phyloP scores from a whole-genome alignment of 2,113 vertebrate genomes.

The Pogona vitticeps region DNA sequence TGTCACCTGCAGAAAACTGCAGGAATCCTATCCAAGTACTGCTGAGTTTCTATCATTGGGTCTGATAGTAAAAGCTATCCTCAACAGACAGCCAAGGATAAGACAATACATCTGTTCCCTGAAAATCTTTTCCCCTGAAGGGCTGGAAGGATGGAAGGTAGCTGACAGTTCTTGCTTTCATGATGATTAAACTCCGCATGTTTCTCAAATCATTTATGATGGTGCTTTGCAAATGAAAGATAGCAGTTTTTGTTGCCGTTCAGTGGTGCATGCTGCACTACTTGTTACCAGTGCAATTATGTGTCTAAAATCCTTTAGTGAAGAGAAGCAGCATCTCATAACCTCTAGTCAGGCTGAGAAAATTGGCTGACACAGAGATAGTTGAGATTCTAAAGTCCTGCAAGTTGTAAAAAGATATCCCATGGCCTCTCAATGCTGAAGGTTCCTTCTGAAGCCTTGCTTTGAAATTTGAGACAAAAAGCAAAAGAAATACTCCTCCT shows the following conservation, averaged over 20 bases:
- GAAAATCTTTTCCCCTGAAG: not conserved
- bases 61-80: not conserved
- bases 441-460: not conserved
- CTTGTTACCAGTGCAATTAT: not conserved
- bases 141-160: not conserved
- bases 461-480: not conserved
- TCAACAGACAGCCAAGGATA: not conserved
- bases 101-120: not conserved
- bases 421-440: not conserved
- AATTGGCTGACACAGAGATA: not conserved
- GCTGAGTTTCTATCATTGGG: not conserved
- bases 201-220: not conserved
- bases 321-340: not conserved
- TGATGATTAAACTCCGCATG: not conserved
- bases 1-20: not conserved
- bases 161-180: not conserved
- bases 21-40: not conserved
- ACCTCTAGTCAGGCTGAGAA: not conserved
- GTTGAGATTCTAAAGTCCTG: not conserved
- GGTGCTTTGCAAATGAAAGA: slow-evolving; percentile 9
- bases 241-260: not conserved
- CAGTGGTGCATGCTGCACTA: not conserved
- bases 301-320: not conserved
- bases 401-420: not conserved
- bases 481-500: not conserved